Evolutionary conservation across 2,888 invertebrate genomes (phyloP), one percentile per base, ranked within the genome.

Genomic region (Camponotus fellah): DNA sequence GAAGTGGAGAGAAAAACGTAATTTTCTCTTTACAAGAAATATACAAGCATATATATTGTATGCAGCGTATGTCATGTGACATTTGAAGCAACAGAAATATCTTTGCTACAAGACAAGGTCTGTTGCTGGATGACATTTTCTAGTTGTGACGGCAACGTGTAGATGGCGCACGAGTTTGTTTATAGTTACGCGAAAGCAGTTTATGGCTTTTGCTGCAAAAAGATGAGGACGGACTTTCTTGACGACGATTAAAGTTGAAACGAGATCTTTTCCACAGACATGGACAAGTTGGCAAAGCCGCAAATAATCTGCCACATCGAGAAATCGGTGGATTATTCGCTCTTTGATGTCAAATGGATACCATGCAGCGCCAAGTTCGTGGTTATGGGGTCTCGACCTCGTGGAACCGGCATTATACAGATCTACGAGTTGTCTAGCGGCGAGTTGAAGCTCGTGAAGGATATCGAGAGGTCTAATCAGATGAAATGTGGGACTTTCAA

Each of bases 291-390:
- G 95, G 97, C 97, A 86, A 98, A 98, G 90, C 99, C 99, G 0
- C 98, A 98, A 95, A 97, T 99, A 91, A 98, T 99, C 90, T 97
- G 97, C 82, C 98, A 99, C 93, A 96, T 97, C 53, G 97, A 99
- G 92, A 97, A 97, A 93, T 96, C 97, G 34, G 95, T 99, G 1
- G 97, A 97, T 93, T 99, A 98, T 95, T 98, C 98, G 0, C 95
- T 99, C 37, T 99, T 98, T 94, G 99, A 99, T 93, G 97, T 97
- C n/a, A 98, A 98, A 95, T 99, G 99, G 99, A 97, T 99, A 92
- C 99, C 99, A 0, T 97, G 97, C 93, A 98, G 99, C 3, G 98
- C 99, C 0, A 99, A 99, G 95, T 98, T 99, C 95, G 97, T 98
- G 85, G 97, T 97, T 64, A 95, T 99, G 79, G 99, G 99, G 12